Evolutionary conservation across 1,140 invertebrate species (phyloP), one percentile per base, ranked within the genome.

Genomic region (Bombus sylvicola): DNA sequence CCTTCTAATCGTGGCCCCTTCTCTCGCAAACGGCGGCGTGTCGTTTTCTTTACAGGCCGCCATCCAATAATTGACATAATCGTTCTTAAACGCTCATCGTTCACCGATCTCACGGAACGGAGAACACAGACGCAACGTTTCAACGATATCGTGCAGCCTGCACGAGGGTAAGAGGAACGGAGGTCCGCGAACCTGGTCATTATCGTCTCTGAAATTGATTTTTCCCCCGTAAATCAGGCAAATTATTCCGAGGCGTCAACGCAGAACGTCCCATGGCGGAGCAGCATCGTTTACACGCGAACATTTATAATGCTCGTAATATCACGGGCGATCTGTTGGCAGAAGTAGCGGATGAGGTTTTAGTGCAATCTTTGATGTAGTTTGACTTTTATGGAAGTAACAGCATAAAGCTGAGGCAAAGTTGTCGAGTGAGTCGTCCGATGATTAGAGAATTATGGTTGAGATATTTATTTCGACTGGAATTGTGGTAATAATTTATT

Each of bases 41-140:
- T 90, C 89, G 89, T 88, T 85, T 91, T 88, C 89, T 81, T 90
- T 87, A 81, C 89, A 81, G 86, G 87, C 84, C 89, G 79, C 73
- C 71, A 31, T 43, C 74, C 74, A 22, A 69, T 71, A 71, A 71
- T 66, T 64, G 64, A 53, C 43, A 12, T 80, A 80, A 80, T 80
- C 66, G 34, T 71, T 25, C 66, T 47, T 71, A 69, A 53, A 15
- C 25, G 66, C 41, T 57, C 78, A n/a, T 80, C 66, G 31, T 53
- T 53, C 47, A 22, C 18, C 47, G 47, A 53, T 53, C 47, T 22
- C 47, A 22, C 47, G 47, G 47, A 22, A 18, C 47, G 0, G 18
- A 0, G 5, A 53, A 53, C 47, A 53, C 47, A 22, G 47, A 22
- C 47, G 18, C 47, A 53, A 53, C 18, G 47, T n/a, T 69, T 80